Conservation (phyloP, 2,113 vertebrate species). For the Nothobranchius kuhntae region DNA sequence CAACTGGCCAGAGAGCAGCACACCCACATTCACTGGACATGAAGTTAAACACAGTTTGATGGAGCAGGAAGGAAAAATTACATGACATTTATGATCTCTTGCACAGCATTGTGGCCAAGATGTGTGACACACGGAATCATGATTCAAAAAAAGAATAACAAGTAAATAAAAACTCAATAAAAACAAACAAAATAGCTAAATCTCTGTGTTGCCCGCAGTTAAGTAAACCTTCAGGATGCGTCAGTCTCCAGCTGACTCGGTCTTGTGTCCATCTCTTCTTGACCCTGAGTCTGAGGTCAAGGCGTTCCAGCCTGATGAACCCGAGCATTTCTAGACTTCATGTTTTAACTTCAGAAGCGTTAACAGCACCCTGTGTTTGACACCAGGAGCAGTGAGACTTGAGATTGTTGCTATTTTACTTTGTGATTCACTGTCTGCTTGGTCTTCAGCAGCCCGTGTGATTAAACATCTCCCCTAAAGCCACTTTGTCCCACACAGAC, state of each 20-base stretch:
- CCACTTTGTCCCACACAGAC: constrained; percentile 28
- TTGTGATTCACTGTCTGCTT: constrained; percentile 36
- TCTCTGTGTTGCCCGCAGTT: no score
- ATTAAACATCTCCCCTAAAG: constrained; percentile 38
- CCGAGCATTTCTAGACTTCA: constrained; percentile 24
- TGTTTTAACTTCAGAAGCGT: neutral
- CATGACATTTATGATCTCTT: no score
- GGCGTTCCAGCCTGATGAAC: constrained; percentile 18
- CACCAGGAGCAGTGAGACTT: neutral
- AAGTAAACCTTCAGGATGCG: no score
- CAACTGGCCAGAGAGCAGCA: constrained; percentile 10
- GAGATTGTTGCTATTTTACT: constrained; percentile 5
- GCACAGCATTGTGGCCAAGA: no score
- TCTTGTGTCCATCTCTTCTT: neutral
- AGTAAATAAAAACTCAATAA: no score
- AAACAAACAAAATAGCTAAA: no score
- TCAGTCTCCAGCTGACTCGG: no score
- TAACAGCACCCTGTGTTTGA: neutral
- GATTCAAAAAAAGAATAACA: no score
- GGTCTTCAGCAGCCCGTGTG: constrained; percentile 35
- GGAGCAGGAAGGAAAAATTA: no score
- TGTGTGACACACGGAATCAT: no score
- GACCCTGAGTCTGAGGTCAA: constrained; percentile 12
- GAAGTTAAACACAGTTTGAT: no score
- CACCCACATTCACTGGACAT: no score